Evolutionary conservation across 1,140 invertebrate genomes (phyloP).

Genomic region (Pogonomyrmex barbatus): DNA sequence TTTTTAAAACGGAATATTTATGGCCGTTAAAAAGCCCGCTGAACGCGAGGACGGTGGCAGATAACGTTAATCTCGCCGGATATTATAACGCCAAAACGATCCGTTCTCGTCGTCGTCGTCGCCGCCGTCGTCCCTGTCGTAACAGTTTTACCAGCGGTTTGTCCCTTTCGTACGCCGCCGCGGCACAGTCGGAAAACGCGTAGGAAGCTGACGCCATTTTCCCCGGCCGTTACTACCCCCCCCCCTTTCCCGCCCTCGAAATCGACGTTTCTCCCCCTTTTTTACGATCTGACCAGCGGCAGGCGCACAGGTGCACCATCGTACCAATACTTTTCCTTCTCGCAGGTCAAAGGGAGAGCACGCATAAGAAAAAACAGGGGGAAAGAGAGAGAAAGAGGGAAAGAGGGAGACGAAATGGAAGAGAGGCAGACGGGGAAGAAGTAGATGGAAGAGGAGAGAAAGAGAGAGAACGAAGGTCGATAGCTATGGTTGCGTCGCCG

Average conservation of each 20-base stretch:
- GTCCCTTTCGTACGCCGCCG: slow-evolving; percentile 23
- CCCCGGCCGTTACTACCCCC: slow-evolving; percentile 53
- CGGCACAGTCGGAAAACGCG: slow-evolving; percentile 19
- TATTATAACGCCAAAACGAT: slow-evolving; percentile 62
- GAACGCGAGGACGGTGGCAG: slow-evolving; percentile 24
- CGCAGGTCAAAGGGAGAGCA: slow-evolving; percentile 8
- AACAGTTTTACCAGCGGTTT: slow-evolving; percentile 52
- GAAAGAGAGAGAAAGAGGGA: slow-evolving; percentile 24
- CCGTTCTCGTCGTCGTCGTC: slow-evolving; percentile 17
- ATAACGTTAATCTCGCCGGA: slow-evolving; percentile 60
- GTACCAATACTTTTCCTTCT: slow-evolving; percentile 71
- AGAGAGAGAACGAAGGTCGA: slow-evolving; percentile 38
- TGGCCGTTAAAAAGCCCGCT: slow-evolving; percentile 34
- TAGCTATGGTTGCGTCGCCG: slow-evolving; percentile 68
- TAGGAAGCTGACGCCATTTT: slow-evolving; percentile 71
- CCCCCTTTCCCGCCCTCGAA: slow-evolving; percentile 33
- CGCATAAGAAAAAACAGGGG: slow-evolving; percentile 38
- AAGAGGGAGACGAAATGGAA: neutral
- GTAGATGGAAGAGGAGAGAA: slow-evolving; percentile 25
- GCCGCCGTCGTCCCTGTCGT: neutral
- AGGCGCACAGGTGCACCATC: slow-evolving; percentile 70
- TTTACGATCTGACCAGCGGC: slow-evolving; percentile 58
- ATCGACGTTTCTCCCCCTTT: slow-evolving; percentile 71
- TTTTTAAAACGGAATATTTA: slow-evolving; percentile 57
- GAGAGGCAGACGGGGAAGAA: slow-evolving; percentile 28